Evolutionary conservation across 2,888 invertebrate genomes (phyloP).

Genomic region (Drosophila incognita): DNA sequence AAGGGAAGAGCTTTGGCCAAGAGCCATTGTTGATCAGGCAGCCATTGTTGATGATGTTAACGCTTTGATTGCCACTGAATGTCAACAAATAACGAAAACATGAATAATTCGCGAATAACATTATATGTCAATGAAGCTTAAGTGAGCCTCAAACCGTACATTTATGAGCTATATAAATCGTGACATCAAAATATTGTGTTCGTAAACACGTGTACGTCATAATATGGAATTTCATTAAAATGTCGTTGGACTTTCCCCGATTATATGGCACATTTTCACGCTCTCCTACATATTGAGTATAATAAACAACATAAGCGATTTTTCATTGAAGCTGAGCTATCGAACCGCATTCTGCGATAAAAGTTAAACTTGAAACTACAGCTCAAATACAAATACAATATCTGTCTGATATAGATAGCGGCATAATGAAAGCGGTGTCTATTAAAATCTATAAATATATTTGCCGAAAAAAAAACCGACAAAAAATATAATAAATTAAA

Average conservation of each 20-base stretch:
- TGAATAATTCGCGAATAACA: background rate
- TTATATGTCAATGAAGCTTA: constrained; percentile 15
- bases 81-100: constrained; percentile 38
- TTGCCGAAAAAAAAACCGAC: constrained; percentile 1
- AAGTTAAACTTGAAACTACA: background rate
- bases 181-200: background rate
- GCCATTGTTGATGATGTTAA: constrained; percentile 30
- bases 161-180: constrained; percentile 21
- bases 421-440: constrained; percentile 17
- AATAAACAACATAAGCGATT: constrained; percentile 31
- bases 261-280: background rate
- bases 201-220: background rate
- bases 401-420: background rate
- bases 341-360: constrained; percentile 5
- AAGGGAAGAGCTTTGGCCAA: constrained; percentile 11
- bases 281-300: background rate
- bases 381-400: constrained; percentile 2
- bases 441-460: constrained; percentile 63
- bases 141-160: constrained; percentile 21
- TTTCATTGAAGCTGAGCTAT: constrained; percentile 33
- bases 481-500: constrained; percentile 60
- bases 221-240: constrained; percentile 3
- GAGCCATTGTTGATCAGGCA: constrained; percentile 28
- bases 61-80: constrained; percentile 59
- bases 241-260: background rate